Conservation (phyloP, 2,888 invertebrate species). For the Drosophila stalkeri region DNA sequence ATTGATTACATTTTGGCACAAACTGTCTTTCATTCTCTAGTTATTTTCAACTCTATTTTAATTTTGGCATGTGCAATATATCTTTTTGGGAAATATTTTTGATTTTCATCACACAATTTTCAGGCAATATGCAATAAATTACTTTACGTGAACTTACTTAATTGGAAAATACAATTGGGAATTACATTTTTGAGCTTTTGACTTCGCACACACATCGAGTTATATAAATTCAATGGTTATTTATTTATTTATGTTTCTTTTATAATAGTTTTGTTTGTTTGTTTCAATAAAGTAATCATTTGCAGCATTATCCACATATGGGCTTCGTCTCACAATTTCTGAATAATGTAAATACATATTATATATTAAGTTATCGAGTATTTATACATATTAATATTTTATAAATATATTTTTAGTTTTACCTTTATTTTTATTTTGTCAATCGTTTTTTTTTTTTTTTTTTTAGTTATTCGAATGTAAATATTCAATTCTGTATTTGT, state of each 20-base stretch:
- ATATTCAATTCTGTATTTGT: constrained; percentile 59
- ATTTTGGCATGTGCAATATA: constrained; percentile 18
- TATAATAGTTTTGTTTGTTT: constrained; percentile 31
- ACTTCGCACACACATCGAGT: constrained; percentile 18
- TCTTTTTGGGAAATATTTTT: neutral
- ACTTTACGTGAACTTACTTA: constrained; percentile 3
- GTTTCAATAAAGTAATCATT: constrained; percentile 77
- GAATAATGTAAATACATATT: constrained; percentile 50
- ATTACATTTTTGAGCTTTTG: constrained; percentile 37
- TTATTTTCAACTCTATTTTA: neutral
- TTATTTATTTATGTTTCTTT: constrained; percentile 19
- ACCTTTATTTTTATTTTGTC: constrained; percentile 32
- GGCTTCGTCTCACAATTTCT: constrained; percentile 53
- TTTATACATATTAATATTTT: constrained; percentile 42
- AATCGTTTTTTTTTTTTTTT: constrained; percentile 27
- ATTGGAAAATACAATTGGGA: constrained; percentile 25
- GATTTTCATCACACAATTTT: constrained; percentile 8
- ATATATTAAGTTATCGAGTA: constrained; percentile 46
- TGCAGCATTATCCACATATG: constrained; percentile 73
- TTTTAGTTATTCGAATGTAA: constrained; percentile 50
- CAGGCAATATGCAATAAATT: constrained; percentile 8
- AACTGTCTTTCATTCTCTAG: constrained; percentile 9
- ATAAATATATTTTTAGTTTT: constrained; percentile 44
- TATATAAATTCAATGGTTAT: constrained; percentile 43
- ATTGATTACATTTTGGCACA: constrained; percentile 46